Base-by-base conservation (phyloP, 2,888 invertebrate genomes). In the Ernsta delagoae region DNA sequence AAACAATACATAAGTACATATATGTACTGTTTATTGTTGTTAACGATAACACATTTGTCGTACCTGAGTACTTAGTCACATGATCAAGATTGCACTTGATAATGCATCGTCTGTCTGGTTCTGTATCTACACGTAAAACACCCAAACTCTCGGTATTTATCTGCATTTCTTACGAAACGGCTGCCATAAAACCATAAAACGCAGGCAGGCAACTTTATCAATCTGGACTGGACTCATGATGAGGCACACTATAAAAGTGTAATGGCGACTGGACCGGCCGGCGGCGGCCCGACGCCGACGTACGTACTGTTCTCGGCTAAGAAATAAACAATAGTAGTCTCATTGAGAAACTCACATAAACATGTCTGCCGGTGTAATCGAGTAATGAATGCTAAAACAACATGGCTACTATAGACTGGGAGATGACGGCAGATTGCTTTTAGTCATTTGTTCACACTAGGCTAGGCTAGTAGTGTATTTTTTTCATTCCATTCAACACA, bases 331-430 rank as follows among this genome's bases (percentile, higher is more conserved):
- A 73, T 74, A 75, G 70, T 69, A 71, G 70, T 71, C 70, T 70
- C 77, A 78, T 77, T 79, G 73, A 78, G 73, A 71, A 77, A 74
- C 71, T 34, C 67, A 54, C 72, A 72, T 76, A 76, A 76, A 77
- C 75, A 75, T 67, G 76, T 76, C 77, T 75, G 71, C 72, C 68
- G 61, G 56, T 56, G 74, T 71, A 64, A 73, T 72, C 68, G 31
- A 9, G 72, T 72, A 71, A 72, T 73, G 70, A 73, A 70, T 69
- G 73, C 54, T 66, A 66, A 73, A 74, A 71, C 74, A 74, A 75
- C 76, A 74, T 67, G 70, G 70, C 74, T 48, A 48, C 45, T 12
- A 39, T 39, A 39, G 39, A 39, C 39, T 7, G 39, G 7, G 39
- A 5, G 39, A 39, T 39, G 7, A 39, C 7, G 7, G 7, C 39